Percentiles rank a stretch among this genome's conserved stretches.
Evolutionary conservation across 2,888 invertebrate species (phyloP).

Genomic region (Brachyptera putata): DNA sequence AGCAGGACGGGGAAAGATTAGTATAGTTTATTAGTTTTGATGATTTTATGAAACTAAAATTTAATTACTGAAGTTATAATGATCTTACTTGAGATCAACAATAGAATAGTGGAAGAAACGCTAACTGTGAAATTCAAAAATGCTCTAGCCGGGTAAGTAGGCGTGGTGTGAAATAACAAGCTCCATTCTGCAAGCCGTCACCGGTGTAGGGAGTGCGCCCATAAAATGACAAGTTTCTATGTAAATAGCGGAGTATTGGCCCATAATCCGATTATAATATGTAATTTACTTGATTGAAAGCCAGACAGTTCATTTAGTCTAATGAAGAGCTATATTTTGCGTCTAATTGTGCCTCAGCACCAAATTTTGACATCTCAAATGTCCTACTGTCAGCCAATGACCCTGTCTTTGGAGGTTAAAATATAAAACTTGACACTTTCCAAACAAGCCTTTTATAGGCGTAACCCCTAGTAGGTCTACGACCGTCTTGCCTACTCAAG

Average conservation of each 20-base stretch:
- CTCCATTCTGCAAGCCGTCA: neutral
- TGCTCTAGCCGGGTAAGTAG: constrained; percentile 80
- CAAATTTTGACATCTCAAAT: constrained; percentile 15
- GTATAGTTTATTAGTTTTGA: constrained; percentile 29
- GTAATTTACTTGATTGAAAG: too few species aligned
- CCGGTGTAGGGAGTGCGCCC: constrained; percentile 29
- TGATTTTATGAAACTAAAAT: constrained; percentile 28
- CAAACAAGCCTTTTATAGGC: too few species aligned
- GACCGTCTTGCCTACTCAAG: too few species aligned
- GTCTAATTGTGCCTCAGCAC: neutral
- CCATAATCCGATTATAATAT: too few species aligned
- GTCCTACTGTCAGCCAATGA: constrained; percentile 8
- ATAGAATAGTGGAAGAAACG: constrained; percentile 92
- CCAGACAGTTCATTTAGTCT: too few species aligned
- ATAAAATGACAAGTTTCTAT: constrained; percentile 13
- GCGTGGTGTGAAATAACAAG: constrained; percentile 10
- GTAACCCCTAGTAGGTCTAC: too few species aligned
- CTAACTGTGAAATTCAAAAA: constrained; percentile 22
- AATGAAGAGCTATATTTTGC: too few species aligned
- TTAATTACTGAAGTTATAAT: neutral
- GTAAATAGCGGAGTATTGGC: neutral
- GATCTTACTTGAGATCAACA: constrained; percentile 97
- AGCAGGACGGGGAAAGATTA: constrained; percentile 26
- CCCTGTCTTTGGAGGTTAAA: constrained; percentile 14
- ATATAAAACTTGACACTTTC: too few species aligned